These are phyloP conservation scores for Ceuthmochares aereus DNA, from an alignment of 2,113 vertebrate genomes.

Conservation along the genomic window DNA sequence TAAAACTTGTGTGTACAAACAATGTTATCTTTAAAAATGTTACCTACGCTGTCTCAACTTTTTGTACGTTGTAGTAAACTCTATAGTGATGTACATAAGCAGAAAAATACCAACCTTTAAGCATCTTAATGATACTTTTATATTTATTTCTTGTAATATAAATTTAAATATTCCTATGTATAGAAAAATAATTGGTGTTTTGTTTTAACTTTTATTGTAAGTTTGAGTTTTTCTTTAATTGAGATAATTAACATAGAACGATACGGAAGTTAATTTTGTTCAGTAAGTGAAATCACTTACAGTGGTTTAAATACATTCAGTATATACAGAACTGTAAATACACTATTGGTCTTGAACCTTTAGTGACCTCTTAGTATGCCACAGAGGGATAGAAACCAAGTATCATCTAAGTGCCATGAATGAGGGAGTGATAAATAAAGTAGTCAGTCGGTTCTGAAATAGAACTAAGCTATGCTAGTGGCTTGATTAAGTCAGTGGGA, in stretches of 20 bases:
- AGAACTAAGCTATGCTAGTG: not conserved
- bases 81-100: conserved; percentile 71
- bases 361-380: not conserved
- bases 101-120: conserved; percentile 45
- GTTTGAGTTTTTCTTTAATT: conserved; percentile 17
- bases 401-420: not conserved
- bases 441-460: not conserved
- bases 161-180: conserved; percentile 72
- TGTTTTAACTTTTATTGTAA: conserved; percentile 63
- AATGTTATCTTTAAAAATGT: conserved; percentile 34
- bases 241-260: not conserved
- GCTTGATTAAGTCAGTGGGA: not conserved
- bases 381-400: not conserved
- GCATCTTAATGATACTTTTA: conserved; percentile 58
- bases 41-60: conserved; percentile 33
- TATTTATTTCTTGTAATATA: conserved; percentile 86
- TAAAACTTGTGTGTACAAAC: conserved; percentile 26
- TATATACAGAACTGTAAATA: conserved; percentile 1
- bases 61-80: conserved; percentile 50
- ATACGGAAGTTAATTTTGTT: conserved; percentile 27
- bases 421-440: not conserved
- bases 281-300: conserved; percentile 43
- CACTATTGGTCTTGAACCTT: not conserved
- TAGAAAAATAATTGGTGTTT: conserved; percentile 58
- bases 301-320: conserved; percentile 4